A percentile compares a stretch with the other conserved stretches of the same genome.
These are phyloP conservation scores for Hycleus cichorii DNA, from an alignment of 1,140 invertebrate species.

Conservation along the genomic window DNA sequence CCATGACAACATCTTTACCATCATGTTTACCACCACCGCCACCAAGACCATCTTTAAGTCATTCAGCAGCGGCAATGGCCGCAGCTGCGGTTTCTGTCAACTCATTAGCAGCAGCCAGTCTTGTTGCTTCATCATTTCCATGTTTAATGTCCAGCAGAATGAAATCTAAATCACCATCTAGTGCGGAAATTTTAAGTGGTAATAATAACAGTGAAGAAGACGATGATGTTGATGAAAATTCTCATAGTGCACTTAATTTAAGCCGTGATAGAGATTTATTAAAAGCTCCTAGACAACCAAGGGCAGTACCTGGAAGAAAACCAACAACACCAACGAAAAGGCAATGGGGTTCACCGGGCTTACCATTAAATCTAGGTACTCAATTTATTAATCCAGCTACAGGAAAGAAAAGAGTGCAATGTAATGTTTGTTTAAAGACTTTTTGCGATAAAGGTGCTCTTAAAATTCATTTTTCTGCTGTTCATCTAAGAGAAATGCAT, in stretches of 20 bases:
- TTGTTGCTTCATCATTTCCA: conserved; percentile 43
- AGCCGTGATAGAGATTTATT: conserved; percentile 46
- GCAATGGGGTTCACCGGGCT: conserved; percentile 73
- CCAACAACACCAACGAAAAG: conserved; percentile 82
- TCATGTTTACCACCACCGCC: conserved; percentile 57
- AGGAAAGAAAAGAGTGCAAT: conserved; percentile 94
- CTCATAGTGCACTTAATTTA: conserved; percentile 61
- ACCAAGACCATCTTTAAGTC: conserved; percentile 45
- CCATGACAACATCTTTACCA: conserved; percentile 52
- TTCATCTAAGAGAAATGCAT: conserved; percentile 98
- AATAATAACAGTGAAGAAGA: conserved; percentile 47
- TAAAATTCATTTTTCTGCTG: conserved; percentile 99
- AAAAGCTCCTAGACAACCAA: conserved; percentile 38
- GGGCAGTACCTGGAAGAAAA: conserved; percentile 53
- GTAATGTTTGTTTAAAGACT: conserved; percentile 96
- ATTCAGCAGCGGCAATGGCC: conserved; percentile 48
- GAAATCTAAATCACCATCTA: conserved; percentile 41
- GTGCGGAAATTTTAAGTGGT: conserved; percentile 37
- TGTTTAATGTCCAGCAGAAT: conserved; percentile 36
- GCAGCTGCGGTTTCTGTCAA: conserved; percentile 42
- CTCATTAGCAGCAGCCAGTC: conserved; percentile 40
- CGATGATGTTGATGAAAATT: conserved; percentile 58
- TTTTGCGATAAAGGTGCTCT: conserved; percentile 99
- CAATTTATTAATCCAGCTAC: conserved; percentile 87
- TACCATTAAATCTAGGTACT: conserved; percentile 80